Evolutionary conservation across 2,113 vertebrate species (phyloP), one percentile per base, ranked within the genome.

Genomic region (Phyllostomus hastatus): DNA sequence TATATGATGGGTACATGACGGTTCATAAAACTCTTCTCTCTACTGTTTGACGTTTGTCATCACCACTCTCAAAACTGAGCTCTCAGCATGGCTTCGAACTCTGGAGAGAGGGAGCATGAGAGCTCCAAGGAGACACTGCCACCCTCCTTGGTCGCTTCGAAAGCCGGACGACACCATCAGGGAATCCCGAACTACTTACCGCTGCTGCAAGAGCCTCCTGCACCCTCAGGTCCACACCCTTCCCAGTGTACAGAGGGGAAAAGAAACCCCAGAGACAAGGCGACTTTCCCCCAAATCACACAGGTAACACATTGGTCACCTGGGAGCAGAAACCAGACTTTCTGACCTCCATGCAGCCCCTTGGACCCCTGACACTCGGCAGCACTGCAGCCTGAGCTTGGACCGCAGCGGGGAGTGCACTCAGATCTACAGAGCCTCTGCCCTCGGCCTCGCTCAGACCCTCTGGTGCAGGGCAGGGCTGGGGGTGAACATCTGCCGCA

Each of bases 401-500:
- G 41, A 2, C 20, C 43, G 46, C 52, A 52, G 52, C 0, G 2
- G 17, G n/a, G 50, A 73, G 16, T 15, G 0, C 48, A 61, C 16
- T 15, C 19, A 24, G 67, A n/a, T 46, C 19, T 41, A 35, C 2
- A 66, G 24, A 70, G 22, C 8, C 1, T 26, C 31, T 91, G 92
- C 97, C 95, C 93, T 98, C 91, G 57, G 96, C 38, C 95, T 85
- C 73, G 69, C 90, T 84, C 83, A 75, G 57, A 95, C 96, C 97
- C 97, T 43, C 88, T 96, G 97, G 91, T 85, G 97, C 91, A 94
- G 96, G 95, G 95, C 94, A 72, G 84, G 89, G 94, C 95, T 90
- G n/a, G 96, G 95, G 88, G 93, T 54, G 86, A 94, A 88, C 88
- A 96, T 96, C 97, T 91, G 83, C 95, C 94, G 97, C 89, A 95